These are phyloP conservation scores for Coregonus ussuriensis DNA, from an alignment of 2,797 vertebrate species.

Conservation along the genomic window DNA sequence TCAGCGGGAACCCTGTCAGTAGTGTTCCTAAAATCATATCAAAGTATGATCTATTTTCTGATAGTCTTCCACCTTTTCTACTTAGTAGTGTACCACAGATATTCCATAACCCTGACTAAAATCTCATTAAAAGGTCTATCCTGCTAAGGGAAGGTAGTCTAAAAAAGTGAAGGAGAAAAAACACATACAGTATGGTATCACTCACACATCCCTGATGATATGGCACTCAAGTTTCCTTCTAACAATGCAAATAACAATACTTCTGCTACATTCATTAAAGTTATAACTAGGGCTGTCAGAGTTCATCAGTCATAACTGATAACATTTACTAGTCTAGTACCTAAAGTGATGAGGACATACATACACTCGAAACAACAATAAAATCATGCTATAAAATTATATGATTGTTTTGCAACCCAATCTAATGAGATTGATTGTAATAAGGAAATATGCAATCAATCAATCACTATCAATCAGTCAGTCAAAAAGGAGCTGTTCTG, in stretches of 20 bases:
- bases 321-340: background rate
- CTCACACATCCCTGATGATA: constrained; percentile 7
- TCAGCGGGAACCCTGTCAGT: too few relatives aligned
- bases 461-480: background rate
- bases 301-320: background rate
- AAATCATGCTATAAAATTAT: background rate
- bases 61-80: background rate
- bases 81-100: background rate
- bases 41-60: background rate
- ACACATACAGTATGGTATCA: background rate
- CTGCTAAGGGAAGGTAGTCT: background rate
- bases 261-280: background rate
- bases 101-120: too few relatives aligned
- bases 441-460: background rate
- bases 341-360: background rate
- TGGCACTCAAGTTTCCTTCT: background rate
- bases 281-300: background rate
- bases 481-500: background rate
- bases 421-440: background rate
- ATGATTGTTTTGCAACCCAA: background rate
- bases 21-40: background rate
- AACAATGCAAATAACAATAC: background rate
- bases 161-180: background rate
- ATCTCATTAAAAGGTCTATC: background rate
- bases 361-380: background rate